Base-by-base conservation (phyloP, 1,140 invertebrate species). In the Octopus bimaculoides region DNA sequence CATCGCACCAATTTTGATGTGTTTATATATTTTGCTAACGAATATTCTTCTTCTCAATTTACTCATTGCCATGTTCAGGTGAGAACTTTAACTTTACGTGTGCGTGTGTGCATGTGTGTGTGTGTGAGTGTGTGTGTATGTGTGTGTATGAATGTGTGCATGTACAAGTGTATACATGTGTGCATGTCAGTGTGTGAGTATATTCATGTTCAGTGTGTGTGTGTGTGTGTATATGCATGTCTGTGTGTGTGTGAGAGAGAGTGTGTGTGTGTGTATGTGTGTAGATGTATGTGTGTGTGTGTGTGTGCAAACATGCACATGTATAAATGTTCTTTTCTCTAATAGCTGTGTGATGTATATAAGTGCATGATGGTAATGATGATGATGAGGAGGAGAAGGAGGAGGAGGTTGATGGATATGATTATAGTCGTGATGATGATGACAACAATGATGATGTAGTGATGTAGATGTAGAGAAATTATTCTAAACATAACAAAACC, bases 51-150 rank as follows among this genome's bases (percentile, higher is more conserved):
- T 90, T 69, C 85, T 90, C 3, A 90, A 90, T 80, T 85, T 90
- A 2, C 86, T 90, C 20, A 89, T 90, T 81, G 89, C 89, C 54
- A 89, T 90, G 88, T 90, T 90, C 85, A 89, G 88, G 89, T 89
- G 83, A 20, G 78, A 78, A 41, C 26, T 41, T 41, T 41, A 41
- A 41, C 9, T 61, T 12, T 61, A 61, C 4, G 56, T 4, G 17
- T 4, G 17, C 3, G 1, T 61, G 17, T 61, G 17, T 61, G 17
- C 4, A 4, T 61, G 17, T 61, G 17, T 61, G 17, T 61, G 17
- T 61, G 56, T 4, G 56, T 61, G 17, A 9, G 17, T 61, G 17
- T 61, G 4, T 61, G 17, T 61, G 17, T 61, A 61, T 61, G 56
- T 61, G 17, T 61, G 17, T 61, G 17, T 61, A 61, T 61, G 56